Evolutionary conservation across 2,888 invertebrate species (phyloP), one percentile per base, ranked within the genome.

Genomic region (Acrobasis consociella): DNA sequence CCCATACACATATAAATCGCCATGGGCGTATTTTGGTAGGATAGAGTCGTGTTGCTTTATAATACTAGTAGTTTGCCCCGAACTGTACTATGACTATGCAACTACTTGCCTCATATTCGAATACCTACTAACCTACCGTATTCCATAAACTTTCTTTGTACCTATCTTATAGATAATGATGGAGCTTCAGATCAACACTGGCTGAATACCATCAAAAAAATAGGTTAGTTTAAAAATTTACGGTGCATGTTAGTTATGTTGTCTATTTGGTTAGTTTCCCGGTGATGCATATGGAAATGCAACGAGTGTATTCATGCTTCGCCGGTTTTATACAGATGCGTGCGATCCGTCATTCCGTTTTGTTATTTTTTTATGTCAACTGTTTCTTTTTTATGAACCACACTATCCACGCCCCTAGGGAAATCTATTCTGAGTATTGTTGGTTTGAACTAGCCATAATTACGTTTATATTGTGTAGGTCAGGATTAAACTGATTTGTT

Each of bases 361-460:
- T 59, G 60, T 60, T 60, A 42, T 60, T 51, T 60, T 22, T 50
- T 51, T 22, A 22, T 60, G 38, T 51, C 50, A 56, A 49, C 37
- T 49, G 49, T 37, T 49, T 49, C 38, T 37, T 15, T 37, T 59
- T 59, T 59, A 59, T 59, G 37, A 59, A 38, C 49, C 31, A 22
- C 37, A 60, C 39, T 60, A 17, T 60, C 22, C 39, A 7, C 42
- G 15, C 11, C 60, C 9, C 60, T 39, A 38, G 60, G 52, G 60
- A 60, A 60, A 60, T 60, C 39, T 56, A n/a, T 11, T 7, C 42
- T 3, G 3, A 22, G 22, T 17, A 42, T 56, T 42, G 56, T 42
- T 46, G 3, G 56, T 55, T 52, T 52, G 2, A 51, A 22, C 17
- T 51, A 22, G 51, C 9, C 22, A 11, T 13, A 52, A 52, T 31